Percentiles rank a stretch among this genome's conserved stretches.
Evolutionary conservation across 2,888 invertebrate genomes (phyloP).

Genomic region (Rotaria macrura): DNA sequence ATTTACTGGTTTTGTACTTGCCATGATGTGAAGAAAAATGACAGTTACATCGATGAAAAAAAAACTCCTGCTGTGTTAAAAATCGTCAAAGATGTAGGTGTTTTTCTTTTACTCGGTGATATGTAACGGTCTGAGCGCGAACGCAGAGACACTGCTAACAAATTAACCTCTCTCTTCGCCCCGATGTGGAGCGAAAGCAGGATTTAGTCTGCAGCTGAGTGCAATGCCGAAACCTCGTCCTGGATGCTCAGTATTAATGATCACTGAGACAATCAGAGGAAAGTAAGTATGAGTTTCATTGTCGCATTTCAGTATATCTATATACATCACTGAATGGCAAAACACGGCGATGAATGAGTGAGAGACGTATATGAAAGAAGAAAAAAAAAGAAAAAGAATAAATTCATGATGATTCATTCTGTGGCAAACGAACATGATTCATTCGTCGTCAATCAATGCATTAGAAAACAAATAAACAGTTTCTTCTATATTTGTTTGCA

Average conservation of each 20-base stretch:
- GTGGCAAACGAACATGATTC: not conserved
- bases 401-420: not conserved
- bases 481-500: no score
- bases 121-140: not conserved
- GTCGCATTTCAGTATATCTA: not conserved
- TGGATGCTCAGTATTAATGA: not conserved
- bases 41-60: no score
- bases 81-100: not conserved
- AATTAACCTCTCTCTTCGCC: not conserved
- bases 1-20: no score
- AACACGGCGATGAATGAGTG: not conserved
- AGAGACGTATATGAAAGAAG: not conserved
- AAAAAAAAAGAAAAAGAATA: not conserved
- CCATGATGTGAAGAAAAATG: no score
- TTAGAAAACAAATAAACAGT: no score
- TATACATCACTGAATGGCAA: not conserved
- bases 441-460: not conserved
- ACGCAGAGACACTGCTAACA: not conserved
- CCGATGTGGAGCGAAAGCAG: not conserved
- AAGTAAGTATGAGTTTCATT: not conserved
- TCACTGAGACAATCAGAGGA: constrained; percentile 1
- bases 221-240: constrained; percentile 1
- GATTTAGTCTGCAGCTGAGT: not conserved
- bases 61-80: no score
- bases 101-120: not conserved